A percentile compares a stretch with the other conserved stretches of the same genome.
phyloP scores from a whole-genome alignment of 2,797 vertebrate species.

The Emys orbicularis region DNA sequence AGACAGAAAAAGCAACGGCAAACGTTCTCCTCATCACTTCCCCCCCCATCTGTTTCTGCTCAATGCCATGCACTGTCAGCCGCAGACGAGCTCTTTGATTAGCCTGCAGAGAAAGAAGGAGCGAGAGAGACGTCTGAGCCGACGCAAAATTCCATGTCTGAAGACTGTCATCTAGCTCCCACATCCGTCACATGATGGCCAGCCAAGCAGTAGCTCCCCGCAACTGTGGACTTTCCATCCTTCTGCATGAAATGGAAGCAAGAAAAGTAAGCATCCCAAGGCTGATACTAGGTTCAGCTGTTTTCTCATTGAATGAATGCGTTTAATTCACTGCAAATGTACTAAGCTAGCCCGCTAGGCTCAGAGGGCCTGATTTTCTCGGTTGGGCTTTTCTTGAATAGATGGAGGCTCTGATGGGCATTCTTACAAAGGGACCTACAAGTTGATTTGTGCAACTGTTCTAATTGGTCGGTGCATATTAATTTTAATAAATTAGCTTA shows the following conservation, averaged over 20 bases:
- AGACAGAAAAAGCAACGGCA: constrained; percentile 18
- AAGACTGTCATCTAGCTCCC: constrained; percentile 52
- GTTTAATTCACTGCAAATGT: constrained; percentile 40
- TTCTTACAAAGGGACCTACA: constrained; percentile 29
- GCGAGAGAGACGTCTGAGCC: background rate
- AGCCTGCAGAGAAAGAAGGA: constrained; percentile 42
- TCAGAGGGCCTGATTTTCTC: background rate
- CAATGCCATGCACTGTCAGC: constrained; percentile 33
- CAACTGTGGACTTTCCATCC: constrained; percentile 41
- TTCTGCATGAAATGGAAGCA: background rate
- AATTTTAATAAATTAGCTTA: constrained; percentile 25
- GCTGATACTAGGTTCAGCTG: constrained; percentile 45
- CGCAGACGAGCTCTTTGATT: constrained; percentile 52
- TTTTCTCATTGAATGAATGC: constrained; percentile 54
- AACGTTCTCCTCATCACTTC: background rate
- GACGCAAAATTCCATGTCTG: constrained; percentile 39
- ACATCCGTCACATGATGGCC: constrained; percentile 72
- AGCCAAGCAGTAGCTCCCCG: constrained; percentile 42
- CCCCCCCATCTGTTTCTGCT: background rate
- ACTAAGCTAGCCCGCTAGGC: constrained; percentile 29
- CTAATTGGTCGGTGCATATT: constrained; percentile 37
- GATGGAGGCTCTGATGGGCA: constrained; percentile 39
- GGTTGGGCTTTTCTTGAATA: constrained; percentile 43
- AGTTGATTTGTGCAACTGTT: constrained; percentile 45
- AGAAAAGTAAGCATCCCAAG: constrained; percentile 67